Evolutionary conservation across 2,113 vertebrate species (phyloP), one percentile per base, ranked within the genome.

Genomic region (Perccottus glenii): DNA sequence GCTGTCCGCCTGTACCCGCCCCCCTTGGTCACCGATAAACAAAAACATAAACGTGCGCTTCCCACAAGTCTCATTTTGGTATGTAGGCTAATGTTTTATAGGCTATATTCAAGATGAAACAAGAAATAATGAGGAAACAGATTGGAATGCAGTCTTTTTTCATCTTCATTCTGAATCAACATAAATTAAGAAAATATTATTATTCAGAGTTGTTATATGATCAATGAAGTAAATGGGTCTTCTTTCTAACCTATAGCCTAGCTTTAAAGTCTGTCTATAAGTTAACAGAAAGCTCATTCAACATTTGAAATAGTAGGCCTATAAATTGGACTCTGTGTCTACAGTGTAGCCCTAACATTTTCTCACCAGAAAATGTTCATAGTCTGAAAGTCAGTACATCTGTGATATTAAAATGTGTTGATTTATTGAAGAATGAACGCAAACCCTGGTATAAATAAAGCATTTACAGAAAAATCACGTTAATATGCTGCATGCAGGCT

Each of bases 401-500:
- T 9, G 27, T 33, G 6, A 42, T 19, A 64, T 82, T 77, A 46
- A 64, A 57, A 43, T 0, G 40, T 53, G 48, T 57, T 70, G n/a
- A 74, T 87, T 83, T 83, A 87, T 85, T 85, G 62, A 80, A 81
- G 65, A 62, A 73, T 71, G 36, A 81, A 82, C 73, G 50, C 53
- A 86, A 66, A 47, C 56, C 68, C 70, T 78, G 57, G 16, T 56
- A 84, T 78, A 77, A 80, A 80, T 78, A 80, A 70, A 50, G 79
- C 57, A 81, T 84, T 71, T 81, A 71, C 78, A 78, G 64, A 73
- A 40, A 51, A 45, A 69, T 47, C 48, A 48, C 59, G 47, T 68
- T 42, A n/a, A 63, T 61, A 53, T 75, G 71, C 40, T 61, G 83
- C 62, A 72, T 27, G 59, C 52, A 48, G 73, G 58, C 49, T 87